Evolutionary conservation across 2,797 vertebrate genomes (phyloP).

Genomic region (Scolopax bukidnonensis): DNA sequence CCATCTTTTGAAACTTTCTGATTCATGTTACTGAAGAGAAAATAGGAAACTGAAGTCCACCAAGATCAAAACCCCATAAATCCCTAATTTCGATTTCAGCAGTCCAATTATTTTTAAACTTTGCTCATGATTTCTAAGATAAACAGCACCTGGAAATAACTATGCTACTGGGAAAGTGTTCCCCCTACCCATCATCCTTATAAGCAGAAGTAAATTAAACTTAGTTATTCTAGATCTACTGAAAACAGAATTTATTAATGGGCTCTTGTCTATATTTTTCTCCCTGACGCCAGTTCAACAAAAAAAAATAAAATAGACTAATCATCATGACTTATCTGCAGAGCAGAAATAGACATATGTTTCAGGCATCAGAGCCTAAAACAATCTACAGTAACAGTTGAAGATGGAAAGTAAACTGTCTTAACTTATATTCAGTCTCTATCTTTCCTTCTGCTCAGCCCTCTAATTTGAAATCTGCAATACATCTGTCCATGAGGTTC

Average conservation of each 20-base stretch:
- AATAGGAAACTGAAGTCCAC: neutral
- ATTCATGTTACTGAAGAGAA: neutral
- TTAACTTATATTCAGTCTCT: neutral
- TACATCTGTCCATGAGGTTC: neutral
- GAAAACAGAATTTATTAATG: neutral
- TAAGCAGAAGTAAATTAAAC: neutral
- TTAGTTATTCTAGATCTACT: neutral
- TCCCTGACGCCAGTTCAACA: neutral
- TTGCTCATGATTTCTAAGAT: neutral
- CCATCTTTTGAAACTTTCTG: neutral
- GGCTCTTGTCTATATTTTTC: neutral
- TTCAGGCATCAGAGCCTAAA: neutral
- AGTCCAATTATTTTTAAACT: neutral
- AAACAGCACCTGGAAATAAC: neutral
- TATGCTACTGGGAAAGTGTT: neutral
- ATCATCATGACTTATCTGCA: neutral
- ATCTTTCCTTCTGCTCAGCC: neutral
- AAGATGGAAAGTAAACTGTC: slow-evolving; percentile 17
- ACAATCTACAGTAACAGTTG: neutral
- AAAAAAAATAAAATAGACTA: neutral
- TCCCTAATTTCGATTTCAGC: neutral
- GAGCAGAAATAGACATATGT: neutral
- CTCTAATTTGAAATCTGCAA: neutral
- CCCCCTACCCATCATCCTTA: rapidly evolving
- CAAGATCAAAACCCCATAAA: neutral